These are phyloP conservation scores for Rhinella marina DNA, from an alignment of 2,797 vertebrate genomes.

Conservation along the genomic window DNA sequence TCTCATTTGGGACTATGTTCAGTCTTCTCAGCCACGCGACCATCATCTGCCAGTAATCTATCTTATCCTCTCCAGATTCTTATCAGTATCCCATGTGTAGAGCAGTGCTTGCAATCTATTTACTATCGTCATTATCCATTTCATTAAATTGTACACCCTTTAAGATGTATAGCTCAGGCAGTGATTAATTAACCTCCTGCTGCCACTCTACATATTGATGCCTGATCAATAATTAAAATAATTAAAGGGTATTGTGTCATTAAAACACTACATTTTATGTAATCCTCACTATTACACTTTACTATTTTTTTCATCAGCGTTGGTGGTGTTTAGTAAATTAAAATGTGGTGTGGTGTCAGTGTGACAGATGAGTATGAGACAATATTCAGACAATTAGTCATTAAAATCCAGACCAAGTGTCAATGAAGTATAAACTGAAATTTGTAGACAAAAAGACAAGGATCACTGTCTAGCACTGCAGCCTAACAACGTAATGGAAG, in stretches of 20 bases:
- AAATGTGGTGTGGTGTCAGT: neutral
- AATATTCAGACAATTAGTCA: neutral
- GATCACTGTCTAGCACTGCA: no score
- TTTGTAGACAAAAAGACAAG: neutral
- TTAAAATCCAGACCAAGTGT: neutral
- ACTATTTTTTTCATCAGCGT: neutral
- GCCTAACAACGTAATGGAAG: no score
- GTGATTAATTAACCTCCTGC: slow-evolving; percentile 59
- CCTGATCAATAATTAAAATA: slow-evolving; percentile 52
- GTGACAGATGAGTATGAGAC: neutral
- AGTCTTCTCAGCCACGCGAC: slow-evolving; percentile 22
- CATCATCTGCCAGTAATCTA: slow-evolving; percentile 51
- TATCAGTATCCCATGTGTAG: slow-evolving; percentile 49
- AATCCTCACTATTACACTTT: slow-evolving; percentile 18
- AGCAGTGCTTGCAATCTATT: slow-evolving; percentile 32
- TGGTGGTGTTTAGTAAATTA: neutral
- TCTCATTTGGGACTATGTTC: neutral
- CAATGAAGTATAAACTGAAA: neutral
- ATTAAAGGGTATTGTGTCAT: slow-evolving; percentile 31
- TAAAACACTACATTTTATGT: slow-evolving; percentile 31
- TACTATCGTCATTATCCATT: slow-evolving; percentile 31
- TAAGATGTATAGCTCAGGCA: slow-evolving; percentile 37
- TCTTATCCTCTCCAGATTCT: slow-evolving; percentile 46
- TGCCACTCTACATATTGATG: slow-evolving; percentile 36
- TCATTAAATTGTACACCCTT: slow-evolving; percentile 37